Conservation (phyloP, 2,113 vertebrate genomes). For the Equus quagga region DNA sequence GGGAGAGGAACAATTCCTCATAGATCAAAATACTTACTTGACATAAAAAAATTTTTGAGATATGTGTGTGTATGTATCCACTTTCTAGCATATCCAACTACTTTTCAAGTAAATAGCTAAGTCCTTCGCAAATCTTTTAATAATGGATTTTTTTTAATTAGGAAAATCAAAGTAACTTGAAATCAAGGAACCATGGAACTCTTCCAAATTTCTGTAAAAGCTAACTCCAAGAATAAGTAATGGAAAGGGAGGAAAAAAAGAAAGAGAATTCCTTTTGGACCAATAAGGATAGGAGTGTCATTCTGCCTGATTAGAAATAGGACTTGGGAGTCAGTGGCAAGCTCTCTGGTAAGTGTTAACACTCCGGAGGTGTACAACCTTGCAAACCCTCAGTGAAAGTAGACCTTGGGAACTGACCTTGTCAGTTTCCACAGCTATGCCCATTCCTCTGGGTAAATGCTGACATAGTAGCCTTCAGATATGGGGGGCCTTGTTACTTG, state of each 20-base stretch:
- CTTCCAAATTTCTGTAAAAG: not conserved
- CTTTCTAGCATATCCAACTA: not conserved
- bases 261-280: not conserved
- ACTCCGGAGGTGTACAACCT: not conserved
- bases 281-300: not conserved
- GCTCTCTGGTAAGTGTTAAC: not conserved
- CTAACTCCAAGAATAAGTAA: not conserved
- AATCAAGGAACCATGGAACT: not conserved
- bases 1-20: not conserved
- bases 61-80: not conserved
- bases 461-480: not conserved
- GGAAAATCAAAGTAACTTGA: not conserved
- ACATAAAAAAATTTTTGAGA: not conserved
- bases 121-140: not conserved
- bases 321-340: not conserved
- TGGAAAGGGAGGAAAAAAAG: not conserved
- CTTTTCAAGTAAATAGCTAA: constrained; percentile 13
- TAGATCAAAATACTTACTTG: not conserved
- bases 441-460: not conserved
- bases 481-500: not conserved
- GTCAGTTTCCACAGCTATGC: not conserved
- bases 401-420: not conserved
- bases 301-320: not conserved
- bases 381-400: not conserved
- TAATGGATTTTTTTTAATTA: not conserved